Conservation (phyloP, 2,888 invertebrate species). For the Drosophila gaucha region DNA sequence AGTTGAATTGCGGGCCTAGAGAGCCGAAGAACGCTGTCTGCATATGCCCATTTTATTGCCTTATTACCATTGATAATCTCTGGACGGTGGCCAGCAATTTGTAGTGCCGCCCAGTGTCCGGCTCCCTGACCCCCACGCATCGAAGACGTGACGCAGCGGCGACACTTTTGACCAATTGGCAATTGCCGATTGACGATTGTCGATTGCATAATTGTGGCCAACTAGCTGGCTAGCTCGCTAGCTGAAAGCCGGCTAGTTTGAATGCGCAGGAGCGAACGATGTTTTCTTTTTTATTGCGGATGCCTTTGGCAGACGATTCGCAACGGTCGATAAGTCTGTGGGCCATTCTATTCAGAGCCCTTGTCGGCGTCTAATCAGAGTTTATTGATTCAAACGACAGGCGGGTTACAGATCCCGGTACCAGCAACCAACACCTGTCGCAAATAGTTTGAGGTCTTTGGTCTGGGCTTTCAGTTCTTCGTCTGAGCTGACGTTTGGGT, state of each 20-base stretch:
- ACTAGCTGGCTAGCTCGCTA: constrained; percentile 44
- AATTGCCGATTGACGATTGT: constrained; percentile 44
- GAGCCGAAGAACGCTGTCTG: constrained; percentile 11
- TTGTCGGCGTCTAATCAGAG: constrained; percentile 66
- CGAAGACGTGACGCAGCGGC: constrained; percentile 54
- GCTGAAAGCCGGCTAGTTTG: constrained; percentile 31
- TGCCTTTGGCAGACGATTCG: constrained; percentile 75
- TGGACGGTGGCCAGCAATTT: constrained; percentile 69
- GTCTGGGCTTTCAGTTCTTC: neutral
- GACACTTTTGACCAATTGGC: constrained; percentile 66
- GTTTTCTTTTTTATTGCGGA: constrained; percentile 74
- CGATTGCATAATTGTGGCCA: constrained; percentile 53
- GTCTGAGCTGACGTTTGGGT: constrained; percentile 59
- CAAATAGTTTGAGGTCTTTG: constrained; percentile 22
- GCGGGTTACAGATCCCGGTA: constrained; percentile 35
- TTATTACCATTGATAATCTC: constrained; percentile 79
- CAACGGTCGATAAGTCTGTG: constrained; percentile 60
- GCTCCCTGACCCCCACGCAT: constrained; percentile 68
- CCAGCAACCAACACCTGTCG: constrained; percentile 50
- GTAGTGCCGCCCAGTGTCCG: constrained; percentile 54
- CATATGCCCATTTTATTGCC: constrained; percentile 56
- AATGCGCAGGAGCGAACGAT: constrained; percentile 65
- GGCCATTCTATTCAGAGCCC: constrained; percentile 38
- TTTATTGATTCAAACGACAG: constrained; percentile 79
- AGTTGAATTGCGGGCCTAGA: constrained; percentile 5